Conservation (phyloP, 2,888 invertebrate species). For the Aphelenchoides bicaudatus region DNA sequence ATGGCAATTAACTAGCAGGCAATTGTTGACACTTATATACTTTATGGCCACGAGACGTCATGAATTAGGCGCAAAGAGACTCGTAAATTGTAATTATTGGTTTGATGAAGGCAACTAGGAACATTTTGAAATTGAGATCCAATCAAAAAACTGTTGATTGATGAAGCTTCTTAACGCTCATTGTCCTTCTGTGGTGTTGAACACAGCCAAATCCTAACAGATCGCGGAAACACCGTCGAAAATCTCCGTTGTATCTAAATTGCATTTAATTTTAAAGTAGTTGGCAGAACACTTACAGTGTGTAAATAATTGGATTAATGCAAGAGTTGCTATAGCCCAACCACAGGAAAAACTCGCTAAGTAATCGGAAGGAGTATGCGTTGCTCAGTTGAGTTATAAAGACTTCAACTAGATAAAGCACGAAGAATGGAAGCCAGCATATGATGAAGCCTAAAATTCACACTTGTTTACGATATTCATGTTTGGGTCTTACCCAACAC, state of each 20-base stretch:
- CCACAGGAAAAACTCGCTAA: slow-evolving; percentile 61
- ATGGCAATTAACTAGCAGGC: no score
- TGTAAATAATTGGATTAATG: slow-evolving; percentile 12
- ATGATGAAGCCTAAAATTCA: slow-evolving; percentile 59
- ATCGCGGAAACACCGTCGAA: slow-evolving; percentile 61
- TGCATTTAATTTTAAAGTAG: neutral
- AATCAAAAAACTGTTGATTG: slow-evolving; percentile 40
- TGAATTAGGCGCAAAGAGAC: no score
- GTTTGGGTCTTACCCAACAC: slow-evolving; percentile 44
- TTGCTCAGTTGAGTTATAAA: slow-evolving; percentile 37
- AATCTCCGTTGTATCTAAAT: slow-evolving; percentile 61
- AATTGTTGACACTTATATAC: no score
- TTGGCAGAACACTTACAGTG: neutral
- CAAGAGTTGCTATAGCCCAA: slow-evolving; percentile 62
- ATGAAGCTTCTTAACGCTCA: slow-evolving; percentile 59
- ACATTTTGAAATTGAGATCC: no score
- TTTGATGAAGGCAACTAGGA: no score
- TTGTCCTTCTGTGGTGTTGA: slow-evolving; percentile 56
- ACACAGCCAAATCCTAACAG: slow-evolving; percentile 58
- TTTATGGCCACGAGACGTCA: no score
- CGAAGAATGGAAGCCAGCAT: slow-evolving; percentile 63
- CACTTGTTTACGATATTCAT: neutral
- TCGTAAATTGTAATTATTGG: no score
- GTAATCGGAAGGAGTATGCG: slow-evolving; percentile 38
- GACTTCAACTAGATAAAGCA: slow-evolving; percentile 60